Conservation (phyloP, 2,113 vertebrate species). For the Ginglymostoma cirratum region DNA sequence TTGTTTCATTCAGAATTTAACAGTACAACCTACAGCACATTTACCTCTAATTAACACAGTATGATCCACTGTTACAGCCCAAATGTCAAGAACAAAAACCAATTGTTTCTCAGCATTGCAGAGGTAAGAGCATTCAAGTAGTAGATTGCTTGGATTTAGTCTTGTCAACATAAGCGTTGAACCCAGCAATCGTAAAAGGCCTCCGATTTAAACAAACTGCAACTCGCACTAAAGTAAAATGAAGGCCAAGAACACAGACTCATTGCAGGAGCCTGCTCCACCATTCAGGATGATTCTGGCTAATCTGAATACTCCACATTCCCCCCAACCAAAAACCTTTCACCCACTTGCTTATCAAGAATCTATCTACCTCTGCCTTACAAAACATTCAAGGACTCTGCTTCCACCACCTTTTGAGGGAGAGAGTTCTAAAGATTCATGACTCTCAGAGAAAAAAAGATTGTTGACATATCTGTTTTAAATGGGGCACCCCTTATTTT, state of each 20-base stretch:
- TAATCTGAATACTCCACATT: too few relatives aligned
- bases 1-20: not conserved
- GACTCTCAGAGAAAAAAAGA: too few relatives aligned
- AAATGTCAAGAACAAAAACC: not conserved
- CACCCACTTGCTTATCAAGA: too few relatives aligned
- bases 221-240: not conserved
- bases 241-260: not conserved
- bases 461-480: too few relatives aligned
- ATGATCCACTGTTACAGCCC: not conserved
- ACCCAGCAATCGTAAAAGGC: not conserved
- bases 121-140: not conserved
- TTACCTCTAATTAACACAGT: not conserved
- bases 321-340: too few relatives aligned
- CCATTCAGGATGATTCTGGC: too few relatives aligned
- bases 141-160: not conserved
- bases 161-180: not conserved
- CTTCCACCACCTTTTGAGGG: too few relatives aligned
- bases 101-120: not conserved
- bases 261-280: too few relatives aligned
- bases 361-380: too few relatives aligned
- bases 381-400: too few relatives aligned
- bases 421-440: too few relatives aligned
- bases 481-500: too few relatives aligned
- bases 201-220: not conserved
- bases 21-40: not conserved